Base-by-base conservation (phyloP, 2,113 vertebrate genomes). In the Antechinus flavipes region DNA sequence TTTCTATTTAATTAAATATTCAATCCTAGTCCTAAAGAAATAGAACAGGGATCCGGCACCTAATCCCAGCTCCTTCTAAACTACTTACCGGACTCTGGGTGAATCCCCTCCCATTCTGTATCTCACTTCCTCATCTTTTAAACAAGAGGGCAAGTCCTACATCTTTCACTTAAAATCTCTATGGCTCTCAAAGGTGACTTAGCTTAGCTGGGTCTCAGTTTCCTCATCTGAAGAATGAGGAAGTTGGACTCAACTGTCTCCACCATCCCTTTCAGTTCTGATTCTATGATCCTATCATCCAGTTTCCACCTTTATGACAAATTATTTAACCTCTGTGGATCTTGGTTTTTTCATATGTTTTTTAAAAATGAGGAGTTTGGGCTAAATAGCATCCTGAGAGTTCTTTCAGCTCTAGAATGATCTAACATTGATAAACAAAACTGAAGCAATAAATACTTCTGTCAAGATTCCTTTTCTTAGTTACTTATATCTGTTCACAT, bases 1-100 rank as follows among this genome's bases (percentile, higher is more conserved):
- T 95, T 95, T 93, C 93, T 91, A 89, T 58, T 90, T 95, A 90
- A 90, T 25, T 90, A 90, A 93, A 90, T 24, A 61, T 35, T 3
- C 30, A 68, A n/a, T 35, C 30, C 12, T 35, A 68, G 61, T 35
- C 11, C 61, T 35, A 68, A 35, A 30, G 61, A 68, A 68, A 68
- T 68, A 68, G 30, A 12, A 68, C 2, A 35, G 61, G 61, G 30
- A 68, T 14, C 1, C 12, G 27, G 30, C 30, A 68, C 30, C 61
- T 35, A 68, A 68, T 68, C 61, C 61, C 14, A 68, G 8, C 61
- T 68, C 11, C 16, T 16, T 35, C 61, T 12, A 68, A 68, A 35
- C 30, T 30, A 68, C 61, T 10, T 35, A 68, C 2, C 4, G 61
- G 61, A 16, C 30, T 0, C 14, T 35, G 61, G 61, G 30, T 27